Evolutionary conservation across 2,888 invertebrate species (phyloP).

Genomic region (Nomada goodeniana): DNA sequence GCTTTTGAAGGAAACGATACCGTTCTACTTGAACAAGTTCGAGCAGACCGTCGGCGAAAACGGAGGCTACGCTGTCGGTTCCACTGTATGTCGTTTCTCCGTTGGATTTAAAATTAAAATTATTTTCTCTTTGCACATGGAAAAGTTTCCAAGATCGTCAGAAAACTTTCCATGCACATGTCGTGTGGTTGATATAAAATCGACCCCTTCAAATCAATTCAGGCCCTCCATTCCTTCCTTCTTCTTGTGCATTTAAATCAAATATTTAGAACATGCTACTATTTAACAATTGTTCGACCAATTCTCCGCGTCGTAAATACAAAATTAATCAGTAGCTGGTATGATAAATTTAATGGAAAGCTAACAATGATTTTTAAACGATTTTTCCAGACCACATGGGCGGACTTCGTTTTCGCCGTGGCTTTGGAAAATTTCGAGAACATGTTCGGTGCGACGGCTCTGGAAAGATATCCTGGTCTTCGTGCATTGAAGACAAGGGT

Average conservation of each 20-base stretch:
- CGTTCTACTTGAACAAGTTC: conserved; percentile 86
- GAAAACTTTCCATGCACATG: background rate
- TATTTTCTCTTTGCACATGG: background rate
- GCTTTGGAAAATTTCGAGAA: conserved; percentile 86
- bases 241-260: too few relatives aligned
- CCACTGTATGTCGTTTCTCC: conserved; percentile 82
- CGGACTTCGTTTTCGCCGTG: conserved; percentile 87
- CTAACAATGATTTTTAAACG: background rate
- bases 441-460: conserved; percentile 85
- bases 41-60: conserved; percentile 86
- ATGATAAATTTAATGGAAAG: too few relatives aligned
- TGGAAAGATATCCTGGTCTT: conserved; percentile 85
- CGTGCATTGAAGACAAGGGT: conserved; percentile 85
- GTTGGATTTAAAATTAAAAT: conserved; percentile 22
- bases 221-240: too few relatives aligned
- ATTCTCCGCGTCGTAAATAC: too few relatives aligned
- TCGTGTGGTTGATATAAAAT: background rate
- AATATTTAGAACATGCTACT: too few relatives aligned
- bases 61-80: conserved; percentile 86
- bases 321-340: too few relatives aligned
- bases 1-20: conserved; percentile 86
- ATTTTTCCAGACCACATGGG: conserved; percentile 86
- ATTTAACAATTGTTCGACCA: too few relatives aligned
- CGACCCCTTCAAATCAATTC: too few relatives aligned
- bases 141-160: background rate